Conservation (phyloP, 2,888 invertebrate genomes). For the Aspidiotus rigidus region DNA sequence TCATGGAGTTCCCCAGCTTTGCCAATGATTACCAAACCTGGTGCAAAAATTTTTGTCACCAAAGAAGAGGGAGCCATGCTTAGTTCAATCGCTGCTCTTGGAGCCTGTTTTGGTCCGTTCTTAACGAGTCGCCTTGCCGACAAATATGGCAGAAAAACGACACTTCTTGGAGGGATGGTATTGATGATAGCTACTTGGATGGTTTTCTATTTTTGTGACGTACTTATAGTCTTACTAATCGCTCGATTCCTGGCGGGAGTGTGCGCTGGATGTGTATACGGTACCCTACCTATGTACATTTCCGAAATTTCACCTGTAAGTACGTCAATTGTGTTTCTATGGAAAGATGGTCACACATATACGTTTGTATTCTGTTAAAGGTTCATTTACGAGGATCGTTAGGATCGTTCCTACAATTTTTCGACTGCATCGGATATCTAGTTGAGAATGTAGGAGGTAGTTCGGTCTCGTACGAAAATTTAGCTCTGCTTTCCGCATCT, state of each 20-base stretch:
- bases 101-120: conserved; percentile 48
- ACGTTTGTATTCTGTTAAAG: conserved; percentile 42
- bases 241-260: conserved; percentile 46
- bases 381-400: conserved; percentile 70
- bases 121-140: conserved; percentile 55
- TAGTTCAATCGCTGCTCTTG: conserved; percentile 59
- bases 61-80: conserved; percentile 61
- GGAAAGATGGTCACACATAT: not conserved
- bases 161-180: conserved; percentile 53
- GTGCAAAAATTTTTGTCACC: conserved; percentile 49
- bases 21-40: conserved; percentile 46
- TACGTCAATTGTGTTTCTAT: not conserved
- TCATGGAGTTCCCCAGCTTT: conserved; percentile 48
- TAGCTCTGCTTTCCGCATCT: conserved; percentile 40
- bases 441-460: conserved; percentile 64
- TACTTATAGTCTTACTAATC: conserved; percentile 28
- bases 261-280: conserved; percentile 59
- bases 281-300: conserved; percentile 72
- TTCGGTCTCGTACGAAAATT: conserved; percentile 53
- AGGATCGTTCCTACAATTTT: conserved; percentile 69
- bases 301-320: conserved; percentile 69
- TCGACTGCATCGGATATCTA: conserved; percentile 59
- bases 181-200: conserved; percentile 61
- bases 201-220: conserved; percentile 32
- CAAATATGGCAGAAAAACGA: conserved; percentile 59